Evolutionary conservation across 2,888 invertebrate genomes (phyloP), one percentile per base, ranked within the genome.

Genomic region (Oegoconia quadripuncta): DNA sequence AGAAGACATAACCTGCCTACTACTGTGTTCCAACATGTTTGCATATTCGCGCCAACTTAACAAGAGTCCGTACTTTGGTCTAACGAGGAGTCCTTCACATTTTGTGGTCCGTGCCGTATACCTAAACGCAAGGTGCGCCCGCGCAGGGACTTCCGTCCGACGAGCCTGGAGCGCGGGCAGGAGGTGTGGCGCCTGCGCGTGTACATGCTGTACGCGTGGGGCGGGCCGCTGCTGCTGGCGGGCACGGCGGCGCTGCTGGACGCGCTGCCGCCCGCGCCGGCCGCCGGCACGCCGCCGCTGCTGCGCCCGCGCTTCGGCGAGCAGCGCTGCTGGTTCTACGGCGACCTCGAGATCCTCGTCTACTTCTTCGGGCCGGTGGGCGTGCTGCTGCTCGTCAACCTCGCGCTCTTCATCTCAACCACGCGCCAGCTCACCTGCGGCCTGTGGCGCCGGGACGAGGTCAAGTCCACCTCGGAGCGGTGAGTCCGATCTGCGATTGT

Each of bases 361-460:
- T 96, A 94, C 81, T 96, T 96, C 87, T 95, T 91, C 73, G 95
- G 94, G 5, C 96, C 96, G 6, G 91, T 96, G 50, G 95, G 95
- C 40, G 89, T 93, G 46, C 88, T 96, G 48, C 87, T 96, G 51
- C 89, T 92, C 53, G 89, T 95, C 50, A 96, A 96, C 76, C 89
- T 95, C 44, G 86, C 93, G 41, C 90, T 96, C 43, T 96, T 96
- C 78, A 89, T 91, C 18, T 92, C 93, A 46, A 95, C 95, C 22
- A 93, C 95, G 34, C 90, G 95, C 42, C 95, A 95, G 86, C 86
- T 95, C 53, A 95, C 95, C 14, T 95, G 95, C 73, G 95, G 95
- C 32, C 88, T 95, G 32, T 95, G 95, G 95, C 95, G 95, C 67
- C 91, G 94, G 46, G 95, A 95, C 76, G 92, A 95, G 56, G 95